Evolutionary conservation across 35 echinoderm and acorn worm species (phyloP), one percentile per base, ranked within the genome.

Genomic region (Amphiura filiformis): DNA sequence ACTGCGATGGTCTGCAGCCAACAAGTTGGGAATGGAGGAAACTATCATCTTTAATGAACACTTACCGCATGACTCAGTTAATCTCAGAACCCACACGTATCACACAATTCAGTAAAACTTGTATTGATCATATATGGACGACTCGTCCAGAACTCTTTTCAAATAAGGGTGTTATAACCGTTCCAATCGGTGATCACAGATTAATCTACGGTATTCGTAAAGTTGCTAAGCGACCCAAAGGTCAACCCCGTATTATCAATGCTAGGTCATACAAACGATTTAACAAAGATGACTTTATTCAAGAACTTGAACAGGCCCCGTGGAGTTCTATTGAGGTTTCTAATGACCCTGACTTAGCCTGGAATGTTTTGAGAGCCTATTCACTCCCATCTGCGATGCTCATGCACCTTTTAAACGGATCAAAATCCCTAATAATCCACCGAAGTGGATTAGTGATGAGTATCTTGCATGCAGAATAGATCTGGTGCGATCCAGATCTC

Each of bases 21-120:
- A 82, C 28, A 28, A 39, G 44, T 9, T 82, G 80, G 80, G 14
- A 82, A 82, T 82, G 38, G 39, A 82, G 36, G 31, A 82, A 82
- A 30, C 39, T 32, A 42, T 42, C 80, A 82, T 13, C 26, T 82
- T 34, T n/a, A 13, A 22, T 39, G 44, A 49, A 44, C 40, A 12
- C 13, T 80, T 39, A 22, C 78, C 3, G 34, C 12, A n/a, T n/a
- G n/a, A n/a, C n/a, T n/a, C n/a, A n/a, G n/a, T n/a, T n/a, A n/a
- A n/a, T n/a, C n/a, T n/a, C n/a, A n/a, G n/a, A n/a, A 1, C 30
- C 78, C 26, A 80, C 78, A 32, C 82, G 32, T 33, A 34, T 33
- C 22, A 84, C 42, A 7, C 39, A 33, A 23, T 34, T 14, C 20
- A 30, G 1, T 34, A 7, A 32, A 34, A 84, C 33, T 18, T 57